Percentiles rank a stretch among this genome's conserved stretches.
Conservation (phyloP, 2,888 invertebrate species). For the Elegia similella region DNA sequence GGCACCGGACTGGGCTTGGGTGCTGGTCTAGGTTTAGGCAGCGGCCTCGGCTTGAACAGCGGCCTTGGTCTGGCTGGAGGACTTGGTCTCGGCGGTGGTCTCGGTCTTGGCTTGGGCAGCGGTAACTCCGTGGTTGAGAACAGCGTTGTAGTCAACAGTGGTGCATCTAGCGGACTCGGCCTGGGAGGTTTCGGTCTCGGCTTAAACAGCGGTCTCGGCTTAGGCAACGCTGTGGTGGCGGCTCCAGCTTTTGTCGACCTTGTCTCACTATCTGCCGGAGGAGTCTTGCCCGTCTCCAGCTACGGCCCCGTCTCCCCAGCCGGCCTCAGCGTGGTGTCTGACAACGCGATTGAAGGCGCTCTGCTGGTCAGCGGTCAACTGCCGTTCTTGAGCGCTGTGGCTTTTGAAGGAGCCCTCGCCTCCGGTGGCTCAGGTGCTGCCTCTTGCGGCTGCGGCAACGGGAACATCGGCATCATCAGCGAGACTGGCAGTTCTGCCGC, state of each 20-base stretch:
- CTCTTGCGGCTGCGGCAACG: conserved; percentile 37
- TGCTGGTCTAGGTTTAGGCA: not conserved
- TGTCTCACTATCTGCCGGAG: conserved; percentile 13
- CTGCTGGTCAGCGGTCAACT: conserved; percentile 40
- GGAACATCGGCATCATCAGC: conserved; percentile 33
- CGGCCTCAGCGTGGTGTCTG: conserved; percentile 37
- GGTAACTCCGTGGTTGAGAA: not conserved
- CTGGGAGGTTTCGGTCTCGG: not conserved
- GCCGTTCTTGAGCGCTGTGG: conserved; percentile 47
- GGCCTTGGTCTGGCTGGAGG: conserved; percentile 20
- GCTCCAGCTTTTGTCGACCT: conserved; percentile 23
- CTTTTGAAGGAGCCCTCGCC: conserved; percentile 38
- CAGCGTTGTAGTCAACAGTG: not conserved
- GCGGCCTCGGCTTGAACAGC: not conserved
- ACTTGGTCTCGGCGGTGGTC: conserved; percentile 5
- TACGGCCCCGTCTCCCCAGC: conserved; percentile 33
- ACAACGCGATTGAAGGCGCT: conserved; percentile 37
- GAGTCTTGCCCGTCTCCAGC: conserved; percentile 29
- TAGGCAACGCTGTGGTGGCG: conserved; percentile 16
- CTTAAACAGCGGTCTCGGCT: not conserved
- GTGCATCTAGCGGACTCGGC: not conserved
- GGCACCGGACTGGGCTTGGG: not conserved
- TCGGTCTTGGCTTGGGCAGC: not conserved
- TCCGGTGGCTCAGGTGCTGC: conserved; percentile 41
- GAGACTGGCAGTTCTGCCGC: conserved; percentile 29